Base-by-base conservation (phyloP, 92 coral and sea anemone species). In the Scolanthus callimorphus region DNA sequence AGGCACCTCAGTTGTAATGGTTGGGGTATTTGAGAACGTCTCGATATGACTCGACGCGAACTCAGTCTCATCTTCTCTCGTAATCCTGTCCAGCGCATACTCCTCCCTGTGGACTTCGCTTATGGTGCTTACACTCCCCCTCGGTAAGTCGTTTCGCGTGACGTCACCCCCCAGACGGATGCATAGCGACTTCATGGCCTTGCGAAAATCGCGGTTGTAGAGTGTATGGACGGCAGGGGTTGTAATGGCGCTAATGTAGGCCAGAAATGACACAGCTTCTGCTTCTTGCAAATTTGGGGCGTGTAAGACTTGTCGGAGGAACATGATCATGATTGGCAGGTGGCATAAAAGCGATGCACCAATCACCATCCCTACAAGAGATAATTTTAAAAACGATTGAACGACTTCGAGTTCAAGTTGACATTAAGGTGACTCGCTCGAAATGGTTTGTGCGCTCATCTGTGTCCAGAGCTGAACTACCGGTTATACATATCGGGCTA, bases 321-420 rank as follows among this genome's bases (percentile, higher is more conserved):
- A 60, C 39, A 78, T 55, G 37, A 62, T 62, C 17, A 74, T 72
- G 63, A 81, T 66, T 49, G 87, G 87, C 17, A 81, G 77, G 68
- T 81, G 67, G 39, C 87, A 81, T 49, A 54, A 11, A 46, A 76
- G 57, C 28, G 74, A 81, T 29, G 73, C 73, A 30, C 82, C 87
- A 61, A 81, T 60, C 76, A 74, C 81, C 28, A 81, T 60, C 9
- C 77, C 87, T 81, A 59, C 15, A 67, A 60, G 34, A 6, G n/a
- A n/a, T n/a, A n/a, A n/a, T n/a, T n/a, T n/a, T n/a, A n/a, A n/a
- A n/a, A n/a, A n/a, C n/a, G n/a, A n/a, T n/a, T n/a, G n/a, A n/a
- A n/a, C n/a, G n/a, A n/a, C n/a, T n/a, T n/a, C n/a, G n/a, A n/a
- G n/a, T n/a, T n/a, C n/a, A n/a, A n/a, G n/a, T n/a, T n/a, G n/a